Base-by-base conservation (phyloP, 2,888 invertebrate genomes). In the Cistogaster globosa region DNA sequence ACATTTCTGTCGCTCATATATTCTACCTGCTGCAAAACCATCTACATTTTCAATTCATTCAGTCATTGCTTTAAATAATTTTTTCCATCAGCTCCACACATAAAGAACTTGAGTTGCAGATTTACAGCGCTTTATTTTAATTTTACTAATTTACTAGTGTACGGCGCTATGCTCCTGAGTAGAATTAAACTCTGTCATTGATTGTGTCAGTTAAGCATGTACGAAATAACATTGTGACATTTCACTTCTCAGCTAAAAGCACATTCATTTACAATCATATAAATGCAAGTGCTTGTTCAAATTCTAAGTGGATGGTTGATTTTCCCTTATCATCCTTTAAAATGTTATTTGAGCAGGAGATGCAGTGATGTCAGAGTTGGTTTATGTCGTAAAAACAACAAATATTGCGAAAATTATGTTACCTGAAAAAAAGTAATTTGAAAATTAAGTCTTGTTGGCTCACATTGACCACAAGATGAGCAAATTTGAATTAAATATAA, bases 151-250 rank as follows among this genome's bases (percentile, higher is more conserved):
- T 26, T 26, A 26, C 26, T 2, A 26, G 26, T 26, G 26, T 26
- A 4, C 26, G 4, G 67, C 32, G 53, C 26, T 11, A 20, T 75
- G 32, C 42, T 36, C 1, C 7, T 2, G 22, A 65, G 20, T 20
- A 38, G 48, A 45, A 57, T 20, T 60, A 55, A 57, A 45, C 77
- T 77, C 53, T 86, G 82, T 83, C 85, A 80, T 77, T 84, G 82
- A 77, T 74, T 77, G 80, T 86, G 86, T 84, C 84, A 84, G 82
- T 82, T 86, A 87, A 74, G 71, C 51, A 48, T 65, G 68, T 62
- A 79, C 76, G 77, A 80, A 76, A 74, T 80, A 74, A 63, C 57
- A 57, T 72, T 71, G 78, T 87, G 87, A 79, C 87, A 84, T 84
- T 76, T 87, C 82, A 83, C 75, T 79, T 77, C 68, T 77, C 42